A percentile compares a stretch with the other conserved stretches of the same genome.
These are phyloP conservation scores for Lasioglossum vierecki DNA, from an alignment of 2,888 invertebrate species.

Conservation along the genomic window DNA sequence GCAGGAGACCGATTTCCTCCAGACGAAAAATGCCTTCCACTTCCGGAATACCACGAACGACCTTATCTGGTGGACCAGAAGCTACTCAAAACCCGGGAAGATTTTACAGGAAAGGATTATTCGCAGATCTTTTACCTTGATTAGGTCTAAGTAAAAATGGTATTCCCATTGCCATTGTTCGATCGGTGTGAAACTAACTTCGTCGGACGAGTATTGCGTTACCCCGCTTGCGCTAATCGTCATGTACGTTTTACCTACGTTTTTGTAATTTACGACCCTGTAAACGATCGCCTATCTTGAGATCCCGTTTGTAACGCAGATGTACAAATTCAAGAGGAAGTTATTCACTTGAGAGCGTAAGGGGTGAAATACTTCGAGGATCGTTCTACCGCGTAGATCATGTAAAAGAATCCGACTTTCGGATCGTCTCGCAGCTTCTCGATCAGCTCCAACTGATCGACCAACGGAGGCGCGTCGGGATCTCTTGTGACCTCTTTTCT, in stretches of 20 bases:
- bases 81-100: not conserved
- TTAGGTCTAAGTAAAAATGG: conserved; percentile 91
- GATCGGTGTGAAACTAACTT: conserved; percentile 91
- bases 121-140: conserved; percentile 85
- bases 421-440: conserved; percentile 85
- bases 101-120: not conserved
- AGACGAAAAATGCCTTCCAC: conserved; percentile 93
- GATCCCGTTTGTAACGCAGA: not conserved
- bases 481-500: not conserved
- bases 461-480: conserved; percentile 75
- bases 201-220: conserved; percentile 89
- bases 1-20: conserved; percentile 90
- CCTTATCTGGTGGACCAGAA: conserved; percentile 85
- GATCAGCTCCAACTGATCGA: conserved; percentile 84
- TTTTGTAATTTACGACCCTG: conserved; percentile 90
- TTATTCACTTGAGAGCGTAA: conserved; percentile 89
- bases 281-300: not conserved
- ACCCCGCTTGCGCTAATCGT: conserved; percentile 94
- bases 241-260: conserved; percentile 89
- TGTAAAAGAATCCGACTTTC: conserved; percentile 90
- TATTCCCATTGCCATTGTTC: conserved; percentile 93
- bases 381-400: conserved; percentile 90
- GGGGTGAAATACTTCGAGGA: conserved; percentile 90
- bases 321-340: not conserved
- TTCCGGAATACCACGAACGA: conserved; percentile 88